A percentile compares a stretch with the other conserved stretches of the same genome.
phyloP scores from a whole-genome alignment of 1,140 invertebrate species.

The Tribolium castaneum region DNA sequence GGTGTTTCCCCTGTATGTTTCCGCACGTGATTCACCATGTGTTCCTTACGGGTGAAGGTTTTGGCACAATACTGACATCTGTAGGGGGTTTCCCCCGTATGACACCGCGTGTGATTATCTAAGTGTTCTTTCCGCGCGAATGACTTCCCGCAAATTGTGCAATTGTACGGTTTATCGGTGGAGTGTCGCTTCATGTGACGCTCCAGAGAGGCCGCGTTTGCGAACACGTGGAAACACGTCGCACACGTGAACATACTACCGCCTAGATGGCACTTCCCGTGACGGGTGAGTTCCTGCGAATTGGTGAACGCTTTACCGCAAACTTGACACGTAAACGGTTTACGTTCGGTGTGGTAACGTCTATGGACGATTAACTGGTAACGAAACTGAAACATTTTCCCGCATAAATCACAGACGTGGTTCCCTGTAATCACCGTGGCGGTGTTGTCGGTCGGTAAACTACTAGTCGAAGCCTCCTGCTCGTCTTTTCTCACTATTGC shows the following conservation, averaged over 20 bases:
- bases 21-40: constrained; percentile 74
- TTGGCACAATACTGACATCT: constrained; percentile 75
- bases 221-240: constrained; percentile 80
- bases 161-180: constrained; percentile 84
- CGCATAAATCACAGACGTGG: constrained; percentile 85
- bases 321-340: constrained; percentile 85
- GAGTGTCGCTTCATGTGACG: constrained; percentile 82
- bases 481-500: constrained; percentile 66
- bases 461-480: constrained; percentile 68
- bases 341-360: constrained; percentile 85
- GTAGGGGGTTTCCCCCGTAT: constrained; percentile 87
- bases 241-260: constrained; percentile 79
- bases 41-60: constrained; percentile 77
- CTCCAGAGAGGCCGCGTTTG: constrained; percentile 76
- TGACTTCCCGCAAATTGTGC: constrained; percentile 85
- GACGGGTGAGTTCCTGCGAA: constrained; percentile 78
- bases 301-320: constrained; percentile 84
- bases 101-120: constrained; percentile 84
- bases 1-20: constrained; percentile 81
- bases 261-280: constrained; percentile 84
- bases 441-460: constrained; percentile 65
- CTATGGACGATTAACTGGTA: constrained; percentile 88
- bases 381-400: constrained; percentile 86
- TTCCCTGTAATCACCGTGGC: constrained; percentile 72
- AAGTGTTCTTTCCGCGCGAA: constrained; percentile 89